These are phyloP conservation scores for Lamellibrachia columna DNA, from an alignment of 2,888 invertebrate species.

Conservation along the genomic window DNA sequence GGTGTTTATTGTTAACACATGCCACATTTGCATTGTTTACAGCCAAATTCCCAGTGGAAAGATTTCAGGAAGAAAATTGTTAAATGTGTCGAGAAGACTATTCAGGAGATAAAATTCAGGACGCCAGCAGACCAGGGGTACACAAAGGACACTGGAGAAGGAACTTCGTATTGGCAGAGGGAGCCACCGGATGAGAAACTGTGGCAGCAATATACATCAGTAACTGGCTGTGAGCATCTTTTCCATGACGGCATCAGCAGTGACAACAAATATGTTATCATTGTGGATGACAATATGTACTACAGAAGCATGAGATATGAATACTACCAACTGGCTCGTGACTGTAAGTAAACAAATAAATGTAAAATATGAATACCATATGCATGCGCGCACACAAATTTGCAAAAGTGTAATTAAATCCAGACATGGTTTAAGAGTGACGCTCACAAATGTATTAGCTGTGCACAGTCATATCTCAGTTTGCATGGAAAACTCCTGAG, in stretches of 20 bases:
- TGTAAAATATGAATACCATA: neutral
- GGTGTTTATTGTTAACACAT: neutral
- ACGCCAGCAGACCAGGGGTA: neutral
- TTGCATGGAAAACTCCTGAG: no score
- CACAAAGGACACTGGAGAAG: neutral
- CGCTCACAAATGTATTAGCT: no score
- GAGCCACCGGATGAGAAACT: neutral
- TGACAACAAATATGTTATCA: conserved; percentile 24
- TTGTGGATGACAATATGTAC: conserved; percentile 42
- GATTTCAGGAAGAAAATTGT: conserved; percentile 24
- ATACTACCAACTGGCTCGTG: conserved; percentile 36
- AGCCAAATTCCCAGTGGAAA: conserved; percentile 27
- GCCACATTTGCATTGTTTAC: neutral
- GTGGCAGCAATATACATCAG: neutral
- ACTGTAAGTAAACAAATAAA: conserved; percentile 30
- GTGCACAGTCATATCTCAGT: no score
- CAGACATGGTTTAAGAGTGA: no score
- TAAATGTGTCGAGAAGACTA: conserved; percentile 14
- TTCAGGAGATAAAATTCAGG: neutral
- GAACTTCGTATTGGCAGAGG: neutral
- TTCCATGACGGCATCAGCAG: neutral
- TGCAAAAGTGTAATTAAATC: no score
- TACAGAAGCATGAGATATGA: conserved; percentile 40
- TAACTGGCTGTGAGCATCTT: neutral
- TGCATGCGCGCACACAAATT: neutral